Evolutionary conservation across 2,113 vertebrate genomes (phyloP), one percentile per base, ranked within the genome.

Genomic region (Malurus alboscapulatus): DNA sequence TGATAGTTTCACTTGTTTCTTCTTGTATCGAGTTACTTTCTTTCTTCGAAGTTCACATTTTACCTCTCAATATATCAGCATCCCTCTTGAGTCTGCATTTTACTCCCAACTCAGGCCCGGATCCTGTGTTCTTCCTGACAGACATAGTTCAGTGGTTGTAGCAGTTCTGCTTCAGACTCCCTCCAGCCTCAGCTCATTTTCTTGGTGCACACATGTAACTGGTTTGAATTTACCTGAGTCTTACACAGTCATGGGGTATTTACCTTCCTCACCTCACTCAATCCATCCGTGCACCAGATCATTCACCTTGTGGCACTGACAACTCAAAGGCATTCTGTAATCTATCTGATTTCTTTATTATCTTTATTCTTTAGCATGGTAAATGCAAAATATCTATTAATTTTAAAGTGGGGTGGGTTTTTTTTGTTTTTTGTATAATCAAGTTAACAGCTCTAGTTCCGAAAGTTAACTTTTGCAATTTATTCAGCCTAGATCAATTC

Each of bases 401-500:
- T 54, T 91, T 68, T 42, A 57, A 87, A 62, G 45, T 22, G 0
- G 3, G 19, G 42, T 22, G 0, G 3, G 19, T 89, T 69, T 84
- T 80, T 92, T 6, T 1, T 10, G 10, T 38, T 10, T 58, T 69
- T 67, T 47, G 4, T 40, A 59, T 57, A 77, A 75, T 40, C 72
- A 80, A 76, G 14, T 29, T 26, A 84, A 58, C 18, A 79, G 2
- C 21, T 66, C 30, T 22, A 30, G 18, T 73, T 79, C 47, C 59
- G 45, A 53, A 95, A 76, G 77, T 84, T 82, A 88, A 89, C 74
- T 91, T 94, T 34, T 50, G 19, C 30, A 57, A 57, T 82, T 87
- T 71, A 69, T 81, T 75, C 36, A 38, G 12, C 25, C 79, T 91
- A 81, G 61, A 77, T 95, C 85, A 95, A 90, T 95, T 91, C 58